Percentiles rank a stretch among this genome's conserved stretches.
phyloP scores from a whole-genome alignment of 2,113 vertebrate species.

The Capra hircus region DNA sequence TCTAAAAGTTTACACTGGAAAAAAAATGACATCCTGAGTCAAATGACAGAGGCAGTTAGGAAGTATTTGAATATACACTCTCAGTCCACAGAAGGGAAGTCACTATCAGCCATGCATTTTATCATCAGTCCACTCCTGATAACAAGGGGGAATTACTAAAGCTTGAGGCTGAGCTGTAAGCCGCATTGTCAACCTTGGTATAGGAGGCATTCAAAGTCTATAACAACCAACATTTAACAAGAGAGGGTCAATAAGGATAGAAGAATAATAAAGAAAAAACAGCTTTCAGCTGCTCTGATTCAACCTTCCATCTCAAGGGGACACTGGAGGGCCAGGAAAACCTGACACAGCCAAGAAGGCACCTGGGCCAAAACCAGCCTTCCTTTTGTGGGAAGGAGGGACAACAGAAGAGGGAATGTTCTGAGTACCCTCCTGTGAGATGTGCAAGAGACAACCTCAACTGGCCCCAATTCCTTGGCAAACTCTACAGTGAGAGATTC shows the following conservation, averaged over 20 bases:
- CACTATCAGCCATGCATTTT: background rate
- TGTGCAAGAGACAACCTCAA: background rate
- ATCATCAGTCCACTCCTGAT: background rate
- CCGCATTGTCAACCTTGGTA: background rate
- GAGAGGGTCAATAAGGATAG: background rate
- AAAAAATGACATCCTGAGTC: background rate
- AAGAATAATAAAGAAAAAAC: background rate
- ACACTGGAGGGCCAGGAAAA: background rate
- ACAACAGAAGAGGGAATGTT: background rate
- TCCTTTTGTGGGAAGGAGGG: background rate
- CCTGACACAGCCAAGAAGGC: background rate
- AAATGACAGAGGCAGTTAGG: background rate
- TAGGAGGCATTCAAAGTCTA: background rate
- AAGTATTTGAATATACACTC: background rate
- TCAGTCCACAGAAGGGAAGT: background rate
- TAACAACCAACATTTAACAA: background rate
- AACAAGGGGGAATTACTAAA: background rate
- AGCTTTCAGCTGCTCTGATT: background rate
- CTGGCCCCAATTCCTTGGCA: background rate
- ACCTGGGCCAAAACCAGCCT: background rate
- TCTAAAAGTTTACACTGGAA: background rate
- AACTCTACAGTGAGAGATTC: background rate
- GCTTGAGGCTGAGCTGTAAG: background rate
- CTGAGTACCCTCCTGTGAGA: background rate
- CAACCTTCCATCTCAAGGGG: background rate